Base-by-base conservation (phyloP, 1,140 invertebrate genomes). In the Drosophila nebulosa region DNA sequence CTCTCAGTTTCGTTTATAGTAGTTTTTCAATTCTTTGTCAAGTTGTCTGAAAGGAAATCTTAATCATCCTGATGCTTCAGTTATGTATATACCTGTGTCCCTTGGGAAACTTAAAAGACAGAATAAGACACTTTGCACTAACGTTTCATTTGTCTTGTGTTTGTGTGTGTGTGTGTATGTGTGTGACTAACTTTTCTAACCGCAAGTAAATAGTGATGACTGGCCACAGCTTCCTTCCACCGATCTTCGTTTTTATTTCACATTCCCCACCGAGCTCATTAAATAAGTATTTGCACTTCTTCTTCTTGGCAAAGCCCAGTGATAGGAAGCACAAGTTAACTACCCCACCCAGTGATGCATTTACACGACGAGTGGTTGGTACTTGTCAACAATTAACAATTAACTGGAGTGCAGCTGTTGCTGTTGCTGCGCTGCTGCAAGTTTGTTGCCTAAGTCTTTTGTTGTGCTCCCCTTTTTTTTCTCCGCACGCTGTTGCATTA, bases 381-480 rank as follows among this genome's bases (percentile, higher is more conserved):
- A 75, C 22, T 85, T 85, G 80, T 85, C 81, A 85, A 85, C 80
- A 84, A 84, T 68, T 84, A 84, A 84, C 80, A 84, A 84, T 85
- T 85, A 85, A 85, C 80, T 85, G 78, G 81, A 46, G 16, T 79
- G 84, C 80, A 86, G 69, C 52, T 36, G 56, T 52, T 64, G 66
- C 46, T 63, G 60, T 53, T 32, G 2, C 9, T 10, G 10, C 4
- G 14, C 14, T 18, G 14, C 6, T 59, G 63, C 69, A 57, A 62
- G 74, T 77, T 80, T 55, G 75, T 64, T 77, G 71, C 66, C 78
- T 77, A 76, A 69, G 72, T 76, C 84, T 86, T 83, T 83, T 88
- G 83, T 66, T 70, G n/a, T 68, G 27, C 52, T 52, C 26, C 27
- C 35, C 64, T 26, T 24, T 18, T 18, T 69, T 74, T 65, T 32